A percentile compares a stretch with the other conserved stretches of the same genome.
Evolutionary conservation across 2,113 vertebrate species (phyloP).

Genomic region (Gopherus flavomarginatus): DNA sequence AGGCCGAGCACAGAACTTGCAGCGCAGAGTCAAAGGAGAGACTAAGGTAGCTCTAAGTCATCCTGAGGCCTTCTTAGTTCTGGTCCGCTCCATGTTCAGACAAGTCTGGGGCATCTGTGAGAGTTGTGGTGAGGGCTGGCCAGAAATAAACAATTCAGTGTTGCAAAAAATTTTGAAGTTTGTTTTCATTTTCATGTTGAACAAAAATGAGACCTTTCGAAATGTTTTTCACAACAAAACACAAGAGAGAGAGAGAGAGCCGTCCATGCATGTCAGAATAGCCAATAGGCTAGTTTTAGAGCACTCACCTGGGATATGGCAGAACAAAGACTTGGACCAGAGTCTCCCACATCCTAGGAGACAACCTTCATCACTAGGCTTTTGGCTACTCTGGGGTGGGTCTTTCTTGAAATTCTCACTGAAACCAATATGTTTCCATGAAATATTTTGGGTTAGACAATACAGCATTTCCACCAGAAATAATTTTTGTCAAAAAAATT

Average conservation of each 20-base stretch:
- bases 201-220: not conserved
- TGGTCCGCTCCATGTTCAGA: not conserved
- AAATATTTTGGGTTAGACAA: not conserved
- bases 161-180: not conserved
- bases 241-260: not conserved
- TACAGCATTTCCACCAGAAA: not conserved
- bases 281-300: not conserved
- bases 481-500: not conserved
- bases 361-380: not conserved
- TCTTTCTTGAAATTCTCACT: not conserved
- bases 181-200: not conserved
- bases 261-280: not conserved
- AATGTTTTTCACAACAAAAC: not conserved
- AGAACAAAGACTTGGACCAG: not conserved
- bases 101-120: not conserved
- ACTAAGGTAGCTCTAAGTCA: not conserved
- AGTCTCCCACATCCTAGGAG: not conserved
- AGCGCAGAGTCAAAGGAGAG: not conserved
- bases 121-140: not conserved
- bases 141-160: not conserved
- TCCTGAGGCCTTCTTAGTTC: not conserved
- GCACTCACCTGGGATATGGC: not conserved
- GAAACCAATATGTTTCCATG: not conserved
- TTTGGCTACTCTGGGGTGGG: not conserved
- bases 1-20: not conserved